Percentiles rank a stretch among this genome's conserved stretches.
phyloP scores from a whole-genome alignment of 2,888 invertebrate species.

The Pheosia tremula region DNA sequence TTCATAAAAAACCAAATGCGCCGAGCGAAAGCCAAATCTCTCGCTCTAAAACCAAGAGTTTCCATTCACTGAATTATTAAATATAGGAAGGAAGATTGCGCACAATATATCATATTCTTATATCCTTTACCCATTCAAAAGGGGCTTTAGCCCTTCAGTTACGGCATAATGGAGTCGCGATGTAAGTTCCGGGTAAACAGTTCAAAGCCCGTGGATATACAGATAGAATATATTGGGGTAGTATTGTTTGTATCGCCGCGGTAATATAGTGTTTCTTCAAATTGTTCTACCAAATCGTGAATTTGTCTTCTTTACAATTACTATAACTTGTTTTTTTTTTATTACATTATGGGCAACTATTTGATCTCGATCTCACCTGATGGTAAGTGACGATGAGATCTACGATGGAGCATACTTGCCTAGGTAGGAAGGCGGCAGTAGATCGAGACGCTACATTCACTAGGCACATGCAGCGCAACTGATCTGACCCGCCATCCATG shows the following conservation, averaged over 20 bases:
- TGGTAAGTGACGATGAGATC: too few relatives aligned
- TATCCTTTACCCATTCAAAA: constrained; percentile 41
- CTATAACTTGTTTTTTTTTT: too few relatives aligned
- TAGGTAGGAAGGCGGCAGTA: too few relatives aligned
- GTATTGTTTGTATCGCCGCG: constrained; percentile 26
- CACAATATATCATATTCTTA: constrained; percentile 37
- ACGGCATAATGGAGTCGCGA: constrained; percentile 45
- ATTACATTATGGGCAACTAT: too few relatives aligned
- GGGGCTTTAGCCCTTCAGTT: constrained; percentile 38
- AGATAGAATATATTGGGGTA: constrained; percentile 38
- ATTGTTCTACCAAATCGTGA: too few relatives aligned
- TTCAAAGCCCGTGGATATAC: constrained; percentile 40
- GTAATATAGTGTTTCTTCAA: background rate
- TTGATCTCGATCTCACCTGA: too few relatives aligned
- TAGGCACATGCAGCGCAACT: too few relatives aligned
- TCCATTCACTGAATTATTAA: constrained; percentile 8
- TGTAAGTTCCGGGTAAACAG: constrained; percentile 60
- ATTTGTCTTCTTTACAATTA: too few relatives aligned
- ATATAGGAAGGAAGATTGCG: constrained; percentile 6
- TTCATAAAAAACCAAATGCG: background rate
- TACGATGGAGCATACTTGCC: too few relatives aligned
- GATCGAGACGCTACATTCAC: too few relatives aligned
- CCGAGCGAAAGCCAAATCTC: background rate
- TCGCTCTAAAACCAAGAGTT: constrained; percentile 5
- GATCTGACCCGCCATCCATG: too few relatives aligned